Evolutionary conservation across 2,797 vertebrate species (phyloP).

Genomic region (Tokudaia tokunoshimensis): DNA sequence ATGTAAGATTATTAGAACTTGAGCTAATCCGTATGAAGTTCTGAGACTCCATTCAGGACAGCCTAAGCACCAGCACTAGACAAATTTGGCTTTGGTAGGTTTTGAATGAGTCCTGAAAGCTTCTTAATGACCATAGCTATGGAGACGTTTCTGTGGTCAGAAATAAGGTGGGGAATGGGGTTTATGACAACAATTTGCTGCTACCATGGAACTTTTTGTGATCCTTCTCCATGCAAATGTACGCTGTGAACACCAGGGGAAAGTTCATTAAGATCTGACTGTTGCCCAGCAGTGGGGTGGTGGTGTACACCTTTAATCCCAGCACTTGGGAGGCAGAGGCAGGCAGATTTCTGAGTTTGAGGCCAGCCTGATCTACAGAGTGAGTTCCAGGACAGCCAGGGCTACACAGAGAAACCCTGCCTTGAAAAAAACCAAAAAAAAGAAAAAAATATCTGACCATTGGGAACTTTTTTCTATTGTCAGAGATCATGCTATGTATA

Average conservation of each 20-base stretch:
- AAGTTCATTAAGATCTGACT: neutral
- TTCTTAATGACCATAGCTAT: neutral
- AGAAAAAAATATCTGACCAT: neutral
- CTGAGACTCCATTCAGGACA: neutral
- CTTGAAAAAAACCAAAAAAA: no score
- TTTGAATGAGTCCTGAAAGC: constrained; percentile 27
- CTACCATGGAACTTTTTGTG: neutral
- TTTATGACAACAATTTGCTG: constrained; percentile 16
- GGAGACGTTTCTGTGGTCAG: constrained; percentile 10
- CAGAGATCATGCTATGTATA: neutral
- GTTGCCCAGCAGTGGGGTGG: no score
- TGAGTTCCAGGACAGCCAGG: no score
- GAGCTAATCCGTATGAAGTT: neutral
- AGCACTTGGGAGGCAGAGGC: no score
- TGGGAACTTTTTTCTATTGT: neutral
- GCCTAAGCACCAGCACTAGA: neutral
- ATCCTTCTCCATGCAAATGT: neutral
- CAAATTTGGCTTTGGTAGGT: constrained; percentile 26
- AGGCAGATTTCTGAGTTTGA: no score
- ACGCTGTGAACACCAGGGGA: neutral
- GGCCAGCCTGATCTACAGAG: no score
- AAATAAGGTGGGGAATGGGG: neutral
- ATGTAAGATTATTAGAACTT: neutral
- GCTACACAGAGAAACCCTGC: no score
- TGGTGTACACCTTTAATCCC: no score